These are phyloP conservation scores for Gibbula magus DNA, from an alignment of 2,888 invertebrate genomes.

Conservation along the genomic window DNA sequence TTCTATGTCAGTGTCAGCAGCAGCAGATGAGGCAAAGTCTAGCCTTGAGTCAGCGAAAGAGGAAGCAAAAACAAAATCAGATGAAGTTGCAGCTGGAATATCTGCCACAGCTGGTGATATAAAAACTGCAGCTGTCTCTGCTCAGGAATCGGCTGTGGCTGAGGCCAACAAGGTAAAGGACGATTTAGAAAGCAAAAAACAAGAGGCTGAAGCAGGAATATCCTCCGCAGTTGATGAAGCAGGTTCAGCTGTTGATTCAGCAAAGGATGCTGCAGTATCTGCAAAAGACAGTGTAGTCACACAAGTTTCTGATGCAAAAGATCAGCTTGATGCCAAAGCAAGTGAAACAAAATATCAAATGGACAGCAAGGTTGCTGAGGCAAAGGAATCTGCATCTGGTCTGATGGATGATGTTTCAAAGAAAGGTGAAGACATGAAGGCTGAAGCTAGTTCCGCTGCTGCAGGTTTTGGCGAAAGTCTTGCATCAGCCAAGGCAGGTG, in stretches of 20 bases:
- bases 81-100: conserved; percentile 8
- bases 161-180: not conserved
- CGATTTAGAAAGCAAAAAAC: not conserved
- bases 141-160: conserved; percentile 26
- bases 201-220: not conserved
- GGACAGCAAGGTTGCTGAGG: not conserved
- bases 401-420: not conserved
- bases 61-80: not conserved
- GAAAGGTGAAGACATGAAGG: not conserved
- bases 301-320: not conserved
- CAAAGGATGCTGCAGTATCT: not conserved
- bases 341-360: not conserved
- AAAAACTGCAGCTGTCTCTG: conserved; percentile 11
- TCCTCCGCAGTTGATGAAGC: conserved; percentile 13
- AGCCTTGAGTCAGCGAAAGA: not conserved
- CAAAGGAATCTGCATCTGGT: conserved; percentile 9
- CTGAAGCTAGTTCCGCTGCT: not conserved
- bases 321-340: not conserved
- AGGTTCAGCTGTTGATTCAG: not conserved
- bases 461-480: not conserved
- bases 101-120: conserved; percentile 9
- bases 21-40: not conserved
- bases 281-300: not conserved
- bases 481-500: not conserved
- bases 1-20: not conserved